These are phyloP conservation scores for Araneus ventricosus DNA, from an alignment of 1,140 invertebrate species.

Conservation along the genomic window DNA sequence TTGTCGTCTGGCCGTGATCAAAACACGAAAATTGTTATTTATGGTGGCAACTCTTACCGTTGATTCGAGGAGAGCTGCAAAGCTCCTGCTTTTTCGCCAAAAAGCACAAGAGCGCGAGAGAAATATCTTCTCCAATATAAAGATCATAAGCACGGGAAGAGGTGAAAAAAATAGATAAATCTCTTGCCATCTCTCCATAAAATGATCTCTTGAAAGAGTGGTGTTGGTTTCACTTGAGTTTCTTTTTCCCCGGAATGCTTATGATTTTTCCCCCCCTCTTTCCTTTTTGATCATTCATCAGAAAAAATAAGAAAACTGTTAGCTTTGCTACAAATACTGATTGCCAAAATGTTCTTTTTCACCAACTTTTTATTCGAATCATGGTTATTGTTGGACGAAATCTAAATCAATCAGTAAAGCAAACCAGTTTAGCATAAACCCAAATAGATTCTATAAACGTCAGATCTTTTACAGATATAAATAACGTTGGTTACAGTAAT, in stretches of 20 bases:
- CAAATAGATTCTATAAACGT: too few species aligned
- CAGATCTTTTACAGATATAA: too few species aligned
- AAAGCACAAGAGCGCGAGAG: background rate
- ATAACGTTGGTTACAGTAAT: too few species aligned
- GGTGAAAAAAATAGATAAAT: slow-evolving; percentile 56
- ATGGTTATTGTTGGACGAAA: too few species aligned
- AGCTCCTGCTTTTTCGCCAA: slow-evolving; percentile 19
- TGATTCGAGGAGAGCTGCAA: slow-evolving; percentile 55
- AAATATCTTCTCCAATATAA: slow-evolving; percentile 37
- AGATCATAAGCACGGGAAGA: background rate
- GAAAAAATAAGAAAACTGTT: too few species aligned
- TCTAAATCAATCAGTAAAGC: too few species aligned
- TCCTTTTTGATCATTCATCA: background rate
- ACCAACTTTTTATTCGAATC: too few species aligned
- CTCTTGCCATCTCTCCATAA: slow-evolving; percentile 39
- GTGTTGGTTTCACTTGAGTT: slow-evolving; percentile 19
- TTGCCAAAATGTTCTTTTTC: too few species aligned
- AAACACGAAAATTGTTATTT: slow-evolving; percentile 70
- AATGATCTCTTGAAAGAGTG: slow-evolving; percentile 51
- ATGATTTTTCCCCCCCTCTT: background rate
- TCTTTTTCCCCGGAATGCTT: background rate
- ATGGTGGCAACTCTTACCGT: slow-evolving; percentile 49
- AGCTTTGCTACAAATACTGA: too few species aligned
- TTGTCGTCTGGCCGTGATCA: slow-evolving; percentile 40
- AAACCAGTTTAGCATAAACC: too few species aligned